Evolutionary conservation across 1,140 invertebrate genomes (phyloP).

Genomic region (Tetraneura akinire): DNA sequence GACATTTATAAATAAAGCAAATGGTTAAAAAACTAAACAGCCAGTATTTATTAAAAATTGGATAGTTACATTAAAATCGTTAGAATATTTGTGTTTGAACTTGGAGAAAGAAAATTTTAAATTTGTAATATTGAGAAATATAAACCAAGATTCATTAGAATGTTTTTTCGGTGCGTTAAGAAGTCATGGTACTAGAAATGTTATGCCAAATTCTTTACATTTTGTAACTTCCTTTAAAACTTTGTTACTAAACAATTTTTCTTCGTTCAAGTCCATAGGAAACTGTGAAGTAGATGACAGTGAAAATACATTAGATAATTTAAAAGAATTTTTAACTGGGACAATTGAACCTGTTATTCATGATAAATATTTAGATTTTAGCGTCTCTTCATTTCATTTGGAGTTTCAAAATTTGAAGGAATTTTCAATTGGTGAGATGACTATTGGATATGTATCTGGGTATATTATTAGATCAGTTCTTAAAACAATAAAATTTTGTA

Average conservation of each 20-base stretch:
- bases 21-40: not conserved
- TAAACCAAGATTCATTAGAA: constrained; percentile 18
- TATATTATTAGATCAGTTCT: not conserved
- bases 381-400: not conserved
- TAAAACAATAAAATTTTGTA: not conserved
- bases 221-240: constrained; percentile 1
- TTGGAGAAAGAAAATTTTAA: not conserved
- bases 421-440: not conserved
- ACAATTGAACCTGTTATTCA: not conserved
- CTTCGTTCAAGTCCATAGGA: not conserved
- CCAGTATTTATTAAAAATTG: constrained; percentile 21
- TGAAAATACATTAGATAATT: constrained; percentile 14
- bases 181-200: constrained; percentile 2
- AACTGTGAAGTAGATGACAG: not conserved
- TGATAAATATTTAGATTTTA: not conserved
- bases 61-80: not conserved
- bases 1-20: not conserved
- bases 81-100: constrained; percentile 6
- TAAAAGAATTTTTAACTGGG: not conserved
- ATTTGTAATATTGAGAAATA: not conserved
- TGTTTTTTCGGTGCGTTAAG: not conserved
- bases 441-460: constrained; percentile 6
- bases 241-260: constrained; percentile 12
- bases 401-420: not conserved
- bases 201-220: not conserved